Evolutionary conservation across 2,113 vertebrate genomes (phyloP).

Genomic region (Pristiophorus japonicus): DNA sequence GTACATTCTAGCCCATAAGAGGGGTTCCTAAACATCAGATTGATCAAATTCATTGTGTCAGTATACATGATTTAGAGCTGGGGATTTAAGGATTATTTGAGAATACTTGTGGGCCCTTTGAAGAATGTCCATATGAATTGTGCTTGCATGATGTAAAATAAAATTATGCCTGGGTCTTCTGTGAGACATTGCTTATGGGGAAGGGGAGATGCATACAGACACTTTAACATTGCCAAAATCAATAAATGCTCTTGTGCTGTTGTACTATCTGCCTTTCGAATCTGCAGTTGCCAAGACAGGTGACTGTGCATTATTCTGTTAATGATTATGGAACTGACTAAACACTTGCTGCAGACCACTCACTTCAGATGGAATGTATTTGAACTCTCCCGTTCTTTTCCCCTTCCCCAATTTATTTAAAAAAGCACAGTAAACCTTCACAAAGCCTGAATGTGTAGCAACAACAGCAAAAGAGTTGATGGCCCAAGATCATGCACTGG

Average conservation of each 20-base stretch:
- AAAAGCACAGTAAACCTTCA: not conserved
- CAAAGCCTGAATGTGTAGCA: not conserved
- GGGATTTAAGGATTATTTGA: not conserved
- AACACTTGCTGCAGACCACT: too few species aligned
- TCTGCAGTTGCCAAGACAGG: not conserved
- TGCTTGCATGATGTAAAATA: conserved; percentile 32
- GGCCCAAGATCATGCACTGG: not conserved
- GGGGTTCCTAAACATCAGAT: not conserved
- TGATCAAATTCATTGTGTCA: not conserved
- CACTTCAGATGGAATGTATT: not conserved
- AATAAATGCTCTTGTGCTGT: conserved; percentile 34
- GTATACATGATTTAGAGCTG: not conserved
- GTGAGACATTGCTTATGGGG: not conserved
- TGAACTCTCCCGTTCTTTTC: not conserved
- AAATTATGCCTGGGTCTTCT: conserved; percentile 18
- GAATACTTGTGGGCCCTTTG: not conserved
- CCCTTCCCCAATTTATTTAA: not conserved
- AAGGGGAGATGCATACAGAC: not conserved
- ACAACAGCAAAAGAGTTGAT: not conserved
- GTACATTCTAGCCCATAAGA: conserved; percentile 9
- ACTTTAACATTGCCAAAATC: conserved; percentile 34
- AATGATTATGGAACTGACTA: not conserved
- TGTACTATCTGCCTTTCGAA: not conserved
- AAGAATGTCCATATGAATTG: conserved; percentile 28
- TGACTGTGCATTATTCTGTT: not conserved